Base-by-base conservation (phyloP, 2,888 invertebrate species). In the Hirtodrosophila confusa region DNA sequence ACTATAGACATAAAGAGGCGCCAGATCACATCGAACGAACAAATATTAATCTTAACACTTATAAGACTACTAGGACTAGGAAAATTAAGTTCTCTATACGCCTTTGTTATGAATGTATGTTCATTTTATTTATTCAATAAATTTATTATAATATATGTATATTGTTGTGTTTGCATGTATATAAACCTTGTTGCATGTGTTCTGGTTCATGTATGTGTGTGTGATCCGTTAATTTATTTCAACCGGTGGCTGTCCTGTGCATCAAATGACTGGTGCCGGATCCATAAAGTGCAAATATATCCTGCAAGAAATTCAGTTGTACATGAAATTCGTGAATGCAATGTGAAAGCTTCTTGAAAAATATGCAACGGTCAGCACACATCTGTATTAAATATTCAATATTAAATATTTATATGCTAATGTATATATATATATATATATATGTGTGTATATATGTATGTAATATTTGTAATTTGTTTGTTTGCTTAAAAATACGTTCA, bases 41-140 rank as follows among this genome's bases (percentile, higher is more conserved):
- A 29, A 47, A 23, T 17, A 23, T 45, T 11, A 57, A 54, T 40
- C 70, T 57, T 45, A 44, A 29, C 12, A 23, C 7, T 7, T 17
- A 2, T 8, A 27, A 7, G 29, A 10, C 5, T 31, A 9, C 11
- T 40, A 33, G 4, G 33, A n/a, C n/a, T n/a, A 10, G 45, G 17
- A 4, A 29, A 24, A 6, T 17, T 1, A 17, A 17, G 17, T 17
- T 17, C 17, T 17, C 17, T 17, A 17, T 17, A 17, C n/a, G 10
- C 6, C 9, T 33, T 10, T 44, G 9, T 69, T 73, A 70, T 62
- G 78, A 78, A 87, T 74, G 87, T 33, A 69, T 91, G 57, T 75
- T 66, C 57, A 67, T 76, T 80, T 86, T 86, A 86, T 80, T 86
- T 86, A 86, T 87, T 88, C 63, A 86, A 69, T 87, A 88, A 88